phyloP scores from a whole-genome alignment of 2,113 vertebrate species.

The Solea senegalensis region DNA sequence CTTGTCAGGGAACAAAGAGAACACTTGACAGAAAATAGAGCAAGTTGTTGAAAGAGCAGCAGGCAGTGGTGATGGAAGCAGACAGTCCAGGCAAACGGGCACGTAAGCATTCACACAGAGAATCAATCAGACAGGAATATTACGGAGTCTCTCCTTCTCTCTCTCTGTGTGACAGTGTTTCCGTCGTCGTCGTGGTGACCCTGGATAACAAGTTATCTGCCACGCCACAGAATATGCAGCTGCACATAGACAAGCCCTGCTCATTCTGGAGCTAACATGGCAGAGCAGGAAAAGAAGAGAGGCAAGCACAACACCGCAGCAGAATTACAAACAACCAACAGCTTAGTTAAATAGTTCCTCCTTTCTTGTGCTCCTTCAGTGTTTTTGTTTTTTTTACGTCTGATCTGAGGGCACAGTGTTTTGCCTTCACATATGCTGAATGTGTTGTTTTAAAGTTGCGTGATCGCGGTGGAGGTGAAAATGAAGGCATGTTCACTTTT shows the following conservation, averaged over 20 bases:
- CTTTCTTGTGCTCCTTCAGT: neutral
- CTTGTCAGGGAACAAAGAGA: slow-evolving; percentile 8
- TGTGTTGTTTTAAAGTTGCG: too few relatives aligned
- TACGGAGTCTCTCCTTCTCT: slow-evolving; percentile 29
- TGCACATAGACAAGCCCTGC: too few relatives aligned
- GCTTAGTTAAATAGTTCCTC: slow-evolving; percentile 10
- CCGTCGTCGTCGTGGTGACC: slow-evolving; percentile 38
- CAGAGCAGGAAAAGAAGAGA: slow-evolving; percentile 14
- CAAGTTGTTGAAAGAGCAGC: slow-evolving; percentile 16
- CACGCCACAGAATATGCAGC: slow-evolving; percentile 17
- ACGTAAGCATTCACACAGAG: too few relatives aligned
- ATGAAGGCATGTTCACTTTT: slow-evolving; percentile 25
- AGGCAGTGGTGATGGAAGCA: slow-evolving; percentile 42
- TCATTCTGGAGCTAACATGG: slow-evolving; percentile 34
- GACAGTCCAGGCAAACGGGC: slow-evolving; percentile 24
- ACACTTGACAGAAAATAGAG: slow-evolving; percentile 33
- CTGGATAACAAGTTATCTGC: slow-evolving; percentile 53
- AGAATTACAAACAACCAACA: slow-evolving; percentile 48
- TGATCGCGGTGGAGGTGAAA: neutral
- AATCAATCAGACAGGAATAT: slow-evolving; percentile 58
- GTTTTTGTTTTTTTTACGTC: neutral
- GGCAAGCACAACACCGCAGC: slow-evolving; percentile 32
- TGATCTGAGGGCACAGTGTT: neutral
- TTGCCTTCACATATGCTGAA: too few relatives aligned
- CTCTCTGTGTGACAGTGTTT: slow-evolving; percentile 14